Evolutionary conservation across 2,888 invertebrate genomes (phyloP), one percentile per base, ranked within the genome.

Genomic region (Pyrrhia umbra): DNA sequence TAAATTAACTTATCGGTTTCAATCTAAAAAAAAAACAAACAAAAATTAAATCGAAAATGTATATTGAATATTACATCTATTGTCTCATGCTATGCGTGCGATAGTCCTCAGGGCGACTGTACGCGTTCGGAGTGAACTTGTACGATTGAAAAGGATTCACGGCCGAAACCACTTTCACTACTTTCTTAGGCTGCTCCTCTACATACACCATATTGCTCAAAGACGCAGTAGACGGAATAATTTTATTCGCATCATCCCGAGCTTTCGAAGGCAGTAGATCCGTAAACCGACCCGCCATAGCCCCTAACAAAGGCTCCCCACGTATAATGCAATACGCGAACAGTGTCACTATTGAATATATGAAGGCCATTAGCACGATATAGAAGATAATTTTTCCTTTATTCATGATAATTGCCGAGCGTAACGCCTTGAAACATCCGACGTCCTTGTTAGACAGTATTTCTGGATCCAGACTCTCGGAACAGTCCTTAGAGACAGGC

Each of bases 81-180:
- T 73, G 63, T 68, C 81, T 71, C 54, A 76, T 56, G 67, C 57
- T 81, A 59, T 75, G 75, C 27, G 70, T 10, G 2, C 20, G 51
- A 20, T 34, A 61, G 37, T 65, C 77, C 4, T 65, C 72, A 16
- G 52, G 16, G 15, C 56, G 55, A 15, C 25, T 60, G 45, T 85
- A 88, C n/a, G 75, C 62, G 47, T 77, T 83, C 1, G 92, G 90
- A 6, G 88, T 67, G 49, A 89, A 88, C 63, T 87, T 86, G 62
- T 92, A 94, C 1, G 86, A 74, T 70, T 91, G 90, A 21, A 84
- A 87, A 1, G 94, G 94, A 55, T 93, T 92, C 4, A 81, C 68
- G 0, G 92, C 87, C 0, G 94, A 94, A 1, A 94, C 91, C 0
- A 94, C 90, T 63, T 86, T 87, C 2, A 93, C 86, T 0, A 94